These are phyloP conservation scores for Apodemia duryi DNA, from an alignment of 2,888 invertebrate species.

Conservation along the genomic window DNA sequence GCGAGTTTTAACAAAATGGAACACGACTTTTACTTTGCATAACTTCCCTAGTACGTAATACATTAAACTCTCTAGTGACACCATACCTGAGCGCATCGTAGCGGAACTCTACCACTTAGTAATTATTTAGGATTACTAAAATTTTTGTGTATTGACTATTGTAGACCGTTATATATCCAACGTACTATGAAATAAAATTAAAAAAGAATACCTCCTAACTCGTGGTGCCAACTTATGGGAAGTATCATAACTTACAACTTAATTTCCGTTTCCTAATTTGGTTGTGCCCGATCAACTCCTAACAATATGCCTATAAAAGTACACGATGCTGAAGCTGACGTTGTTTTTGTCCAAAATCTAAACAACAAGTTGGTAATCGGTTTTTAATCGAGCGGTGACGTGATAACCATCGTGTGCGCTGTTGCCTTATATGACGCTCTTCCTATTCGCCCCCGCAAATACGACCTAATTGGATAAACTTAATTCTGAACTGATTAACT, in stretches of 20 bases:
- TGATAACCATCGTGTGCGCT: conserved; percentile 36
- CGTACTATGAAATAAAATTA: too few relatives aligned
- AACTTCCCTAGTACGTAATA: too few relatives aligned
- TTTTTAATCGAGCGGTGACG: conserved; percentile 68
- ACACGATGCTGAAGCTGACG: conserved; percentile 45
- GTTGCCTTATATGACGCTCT: conserved; percentile 66
- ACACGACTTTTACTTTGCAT: too few relatives aligned
- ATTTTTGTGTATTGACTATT: too few relatives aligned
- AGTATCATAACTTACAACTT: conserved; percentile 8
- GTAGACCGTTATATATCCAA: too few relatives aligned
- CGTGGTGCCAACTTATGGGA: background rate
- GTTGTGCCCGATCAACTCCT: conserved; percentile 43
- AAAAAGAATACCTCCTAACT: too few relatives aligned
- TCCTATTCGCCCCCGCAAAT: conserved; percentile 74
- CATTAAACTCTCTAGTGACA: too few relatives aligned
- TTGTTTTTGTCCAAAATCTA: conserved; percentile 53
- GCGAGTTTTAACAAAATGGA: too few relatives aligned
- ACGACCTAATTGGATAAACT: conserved; percentile 48
- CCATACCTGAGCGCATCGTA: too few relatives aligned
- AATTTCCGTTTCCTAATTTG: conserved; percentile 34
- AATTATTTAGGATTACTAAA: too few relatives aligned
- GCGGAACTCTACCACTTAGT: too few relatives aligned
- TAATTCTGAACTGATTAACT: too few relatives aligned
- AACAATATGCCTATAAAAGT: conserved; percentile 64
- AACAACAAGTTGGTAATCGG: conserved; percentile 47